Conservation (phyloP, 2,113 vertebrate species). For the Pachycephala philippinensis region DNA sequence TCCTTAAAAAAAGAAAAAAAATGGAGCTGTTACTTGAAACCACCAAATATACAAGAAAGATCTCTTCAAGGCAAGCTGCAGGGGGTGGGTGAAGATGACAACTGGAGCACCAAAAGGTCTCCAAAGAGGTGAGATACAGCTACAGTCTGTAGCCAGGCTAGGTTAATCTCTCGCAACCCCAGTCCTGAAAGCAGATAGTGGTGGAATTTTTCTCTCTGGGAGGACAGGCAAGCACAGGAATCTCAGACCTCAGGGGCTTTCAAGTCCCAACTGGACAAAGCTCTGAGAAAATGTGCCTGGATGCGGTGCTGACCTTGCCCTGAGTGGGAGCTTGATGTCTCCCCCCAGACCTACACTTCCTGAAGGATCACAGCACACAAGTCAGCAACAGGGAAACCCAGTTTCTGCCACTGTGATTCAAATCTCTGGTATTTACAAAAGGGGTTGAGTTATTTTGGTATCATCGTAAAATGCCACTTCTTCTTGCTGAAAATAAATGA, state of each 20-base stretch:
- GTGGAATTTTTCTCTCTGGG: background rate
- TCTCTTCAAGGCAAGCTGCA: background rate
- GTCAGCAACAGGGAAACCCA: background rate
- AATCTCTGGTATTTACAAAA: background rate
- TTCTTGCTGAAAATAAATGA: background rate
- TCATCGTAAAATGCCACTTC: background rate
- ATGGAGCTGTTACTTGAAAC: background rate
- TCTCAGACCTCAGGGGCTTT: background rate
- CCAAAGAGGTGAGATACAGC: background rate
- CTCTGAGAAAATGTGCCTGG: rapidly evolving
- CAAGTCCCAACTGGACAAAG: background rate
- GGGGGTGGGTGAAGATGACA: background rate
- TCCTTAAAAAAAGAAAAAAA: background rate
- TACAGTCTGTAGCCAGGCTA: rapidly evolving
- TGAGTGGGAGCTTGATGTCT: background rate
- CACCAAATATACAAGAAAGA: background rate
- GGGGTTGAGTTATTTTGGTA: background rate
- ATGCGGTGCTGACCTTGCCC: background rate
- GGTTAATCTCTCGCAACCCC: background rate
- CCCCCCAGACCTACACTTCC: background rate
- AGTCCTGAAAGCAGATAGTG: background rate
- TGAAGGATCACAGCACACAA: background rate
- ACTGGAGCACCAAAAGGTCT: background rate
- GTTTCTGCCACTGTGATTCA: background rate
- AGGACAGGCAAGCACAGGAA: background rate